Evolutionary conservation across 2,797 vertebrate genomes (phyloP).

Genomic region (Poeciliopsis turneri): DNA sequence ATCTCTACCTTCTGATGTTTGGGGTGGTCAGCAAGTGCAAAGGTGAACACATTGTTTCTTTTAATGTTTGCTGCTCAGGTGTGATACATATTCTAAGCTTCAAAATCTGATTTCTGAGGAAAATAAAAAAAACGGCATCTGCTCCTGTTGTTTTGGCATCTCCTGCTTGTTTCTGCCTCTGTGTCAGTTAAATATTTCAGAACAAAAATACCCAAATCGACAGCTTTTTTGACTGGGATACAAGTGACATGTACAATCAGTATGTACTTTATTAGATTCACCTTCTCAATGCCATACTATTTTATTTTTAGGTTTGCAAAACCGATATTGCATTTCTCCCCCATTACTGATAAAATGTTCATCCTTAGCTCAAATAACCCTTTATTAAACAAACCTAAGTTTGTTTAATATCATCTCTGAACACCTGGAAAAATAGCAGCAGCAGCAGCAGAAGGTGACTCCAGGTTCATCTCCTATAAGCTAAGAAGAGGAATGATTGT

Average conservation of each 20-base stretch:
- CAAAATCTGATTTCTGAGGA: not conserved
- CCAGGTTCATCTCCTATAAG: not conserved
- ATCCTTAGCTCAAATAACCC: not conserved
- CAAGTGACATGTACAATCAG: not conserved
- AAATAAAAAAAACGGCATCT: not conserved
- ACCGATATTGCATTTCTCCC: not conserved
- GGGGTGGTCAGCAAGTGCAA: not conserved
- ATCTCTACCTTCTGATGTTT: not conserved
- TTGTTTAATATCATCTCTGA: not conserved
- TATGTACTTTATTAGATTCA: not conserved
- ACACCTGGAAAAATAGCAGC: not conserved
- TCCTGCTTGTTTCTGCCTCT: not conserved
- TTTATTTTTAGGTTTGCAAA: slow-evolving; percentile 27
- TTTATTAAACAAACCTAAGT: not conserved
- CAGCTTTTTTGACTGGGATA: not conserved
- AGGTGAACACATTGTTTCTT: not conserved
- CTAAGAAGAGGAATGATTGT: not conserved
- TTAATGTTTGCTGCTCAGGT: not conserved
- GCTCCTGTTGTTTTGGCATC: not conserved
- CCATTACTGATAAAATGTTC: not conserved
- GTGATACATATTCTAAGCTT: not conserved
- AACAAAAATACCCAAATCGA: not conserved
- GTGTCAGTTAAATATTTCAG: slow-evolving; percentile 22
- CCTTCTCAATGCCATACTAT: not conserved
- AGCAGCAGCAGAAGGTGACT: not conserved